Evolutionary conservation across 2,113 vertebrate genomes (phyloP).

Genomic region (Cephalopterus ornatus): DNA sequence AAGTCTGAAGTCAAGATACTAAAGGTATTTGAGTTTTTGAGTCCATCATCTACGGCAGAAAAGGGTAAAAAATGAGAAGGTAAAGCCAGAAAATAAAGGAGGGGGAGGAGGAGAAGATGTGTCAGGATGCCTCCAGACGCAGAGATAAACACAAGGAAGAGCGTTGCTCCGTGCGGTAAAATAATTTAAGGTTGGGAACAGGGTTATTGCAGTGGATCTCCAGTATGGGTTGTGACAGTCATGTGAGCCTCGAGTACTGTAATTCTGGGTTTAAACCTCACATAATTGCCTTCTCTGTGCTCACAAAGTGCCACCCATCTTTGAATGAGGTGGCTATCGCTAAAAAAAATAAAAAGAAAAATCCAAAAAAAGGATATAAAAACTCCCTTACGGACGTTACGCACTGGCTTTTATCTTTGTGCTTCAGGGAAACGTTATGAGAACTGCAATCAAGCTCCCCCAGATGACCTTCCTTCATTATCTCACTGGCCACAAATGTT

Average conservation of each 20-base stretch:
- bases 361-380: background rate
- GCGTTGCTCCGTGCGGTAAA: background rate
- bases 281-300: background rate
- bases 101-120: background rate
- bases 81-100: background rate
- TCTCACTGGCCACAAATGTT: constrained; percentile 57
- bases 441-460: constrained; percentile 63
- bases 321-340: background rate
- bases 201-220: background rate
- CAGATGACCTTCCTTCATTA: constrained; percentile 70
- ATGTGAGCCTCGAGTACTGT: background rate
- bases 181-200: background rate
- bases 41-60: background rate
- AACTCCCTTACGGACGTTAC: constrained; percentile 48
- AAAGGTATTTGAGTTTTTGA: background rate
- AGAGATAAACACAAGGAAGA: background rate
- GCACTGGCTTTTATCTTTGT: constrained; percentile 60
- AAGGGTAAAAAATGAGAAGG: background rate
- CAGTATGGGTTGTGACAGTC: background rate
- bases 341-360: background rate
- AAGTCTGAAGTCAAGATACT: background rate
- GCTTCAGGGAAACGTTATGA: constrained; percentile 69
- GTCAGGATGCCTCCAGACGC: background rate
- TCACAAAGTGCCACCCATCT: background rate
- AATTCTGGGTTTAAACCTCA: background rate